Evolutionary conservation across 2,113 vertebrate species (phyloP), one percentile per base, ranked within the genome.

Genomic region (Suncus etruscus): DNA sequence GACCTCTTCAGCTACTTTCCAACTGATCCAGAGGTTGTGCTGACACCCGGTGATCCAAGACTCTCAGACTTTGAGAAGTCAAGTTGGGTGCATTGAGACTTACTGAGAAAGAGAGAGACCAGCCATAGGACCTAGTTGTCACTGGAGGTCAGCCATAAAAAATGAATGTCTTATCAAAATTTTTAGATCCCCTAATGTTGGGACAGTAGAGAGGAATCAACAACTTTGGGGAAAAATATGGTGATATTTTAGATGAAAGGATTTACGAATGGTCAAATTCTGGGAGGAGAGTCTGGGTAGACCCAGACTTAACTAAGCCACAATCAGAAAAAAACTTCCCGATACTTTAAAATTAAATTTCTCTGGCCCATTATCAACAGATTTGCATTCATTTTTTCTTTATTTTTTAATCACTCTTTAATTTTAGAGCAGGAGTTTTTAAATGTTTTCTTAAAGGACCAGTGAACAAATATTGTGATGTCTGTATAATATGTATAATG

Each of bases 311-410:
- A 91, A 6, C 5, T 32, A 54, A 95, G 72, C 11, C 15, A 63
- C 0, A 68, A 80, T 3, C 11, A 29, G 22, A 51, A 86, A 85
- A 11, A 39, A 39, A 3, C 12, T 80, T 22, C 25, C 91, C 94
- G 90, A 84, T 96, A 95, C 85, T 89, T 96, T 77, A 63, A 95
- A 90, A 61, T 72, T 91, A 80, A 88, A 68, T 92, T 95, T 39
- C 91, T 95, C 22, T 83, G 63, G 63, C 91, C 95, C 20, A 8
- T 95, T 96, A 95, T 96, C 95, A 96, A 80, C 86, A 95, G 65
- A 29, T 68, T 94, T 96, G 95, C 77, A 91, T 95, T 69, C 92
- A 16, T 86, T 82, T 16, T 96, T 39, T 39, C 39, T 39, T 39
- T 39, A 3, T 39, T 39, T 39, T 39, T 39, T 39, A 39, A 39